A percentile compares a stretch with the other conserved stretches of the same genome.
Conservation (phyloP, 2,797 vertebrate species). For the Gobionotothen gibberifrons region DNA sequence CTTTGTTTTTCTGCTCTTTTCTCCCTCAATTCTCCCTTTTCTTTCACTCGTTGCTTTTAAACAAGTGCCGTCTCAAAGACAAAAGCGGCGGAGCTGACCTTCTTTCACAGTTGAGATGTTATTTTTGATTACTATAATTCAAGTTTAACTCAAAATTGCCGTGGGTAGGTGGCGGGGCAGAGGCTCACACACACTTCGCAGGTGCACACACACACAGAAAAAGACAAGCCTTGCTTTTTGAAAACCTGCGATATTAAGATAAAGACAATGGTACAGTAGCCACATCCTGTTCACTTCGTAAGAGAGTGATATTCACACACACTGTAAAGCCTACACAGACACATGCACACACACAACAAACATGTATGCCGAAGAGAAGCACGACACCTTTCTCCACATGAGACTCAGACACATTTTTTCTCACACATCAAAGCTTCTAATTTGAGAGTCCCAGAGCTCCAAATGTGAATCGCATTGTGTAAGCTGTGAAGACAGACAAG, state of each 20-base stretch:
- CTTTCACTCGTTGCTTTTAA: constrained; percentile 78
- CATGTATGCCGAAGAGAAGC: constrained; percentile 59
- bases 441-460: constrained; percentile 76
- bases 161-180: constrained; percentile 76
- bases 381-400: constrained; percentile 75
- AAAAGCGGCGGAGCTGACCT: constrained; percentile 85
- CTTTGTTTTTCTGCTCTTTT: constrained; percentile 64
- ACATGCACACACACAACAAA: constrained; percentile 51
- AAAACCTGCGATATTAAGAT: constrained; percentile 77
- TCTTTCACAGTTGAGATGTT: constrained; percentile 90
- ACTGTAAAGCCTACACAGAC: constrained; percentile 38
- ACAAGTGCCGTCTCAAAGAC: constrained; percentile 91
- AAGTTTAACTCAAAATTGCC: constrained; percentile 86
- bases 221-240: constrained; percentile 44
- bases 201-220: constrained; percentile 29
- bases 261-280: constrained; percentile 77
- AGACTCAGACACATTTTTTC: constrained; percentile 72
- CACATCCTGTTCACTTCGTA: constrained; percentile 82
- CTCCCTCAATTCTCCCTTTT: constrained; percentile 38
- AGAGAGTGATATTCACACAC: constrained; percentile 53
- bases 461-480: constrained; percentile 70
- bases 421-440: constrained; percentile 78
- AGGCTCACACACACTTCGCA: constrained; percentile 32
- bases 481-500: constrained; percentile 67
- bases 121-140: constrained; percentile 91